Evolutionary conservation across 2,113 vertebrate genomes (phyloP), one percentile per base, ranked within the genome.

Genomic region (Zosterops lateralis): DNA sequence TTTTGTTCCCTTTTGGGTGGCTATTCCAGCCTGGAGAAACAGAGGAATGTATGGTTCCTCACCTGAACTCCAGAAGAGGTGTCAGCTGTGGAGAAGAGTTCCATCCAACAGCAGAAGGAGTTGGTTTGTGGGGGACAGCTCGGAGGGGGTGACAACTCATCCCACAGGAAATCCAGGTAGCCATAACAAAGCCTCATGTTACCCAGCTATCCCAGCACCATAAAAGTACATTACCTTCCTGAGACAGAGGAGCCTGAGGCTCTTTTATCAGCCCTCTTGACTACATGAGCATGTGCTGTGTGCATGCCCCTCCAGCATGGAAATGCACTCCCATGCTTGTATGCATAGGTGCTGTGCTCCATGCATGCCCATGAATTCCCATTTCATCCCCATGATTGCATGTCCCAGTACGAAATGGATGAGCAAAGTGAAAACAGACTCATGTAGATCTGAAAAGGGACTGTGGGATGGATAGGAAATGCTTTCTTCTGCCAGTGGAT

Each of bases 221-320:
- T 3, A 2, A 62, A 62, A 66, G 5, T 10, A 53, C 7, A 3
- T 2, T 11, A 47, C 11, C 31, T 36, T 77, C 21, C 17, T 4
- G 9, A 84, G 36, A 64, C 5, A 9, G 0, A 58, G 62, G 3
- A 58, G 7, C 21, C 36, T 17, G 22, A 53, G 5, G 48, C 14
- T 26, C n/a, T 60, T 57, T 38, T 20, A 68, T 11, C n/a, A 78
- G 44, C 28, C 24, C 19, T 60, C 25, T 34, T 7, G 8, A 28
- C n/a, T 42, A 17, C 3, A 2, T 3, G 9, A 64, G 14, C 28
- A 13, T 0, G 12, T 73, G 32, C 40, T 70, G 12, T 29, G 15
- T 24, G 11, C n/a, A 8, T 5, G 31, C 25, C 2, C 7, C 3
- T 7, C 5, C 2, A 16, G 11, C 34, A 45, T 0, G 0, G 51